Evolutionary conservation across 2,888 invertebrate genomes (phyloP), one percentile per base, ranked within the genome.

Genomic region (Diplolepis rosae): DNA sequence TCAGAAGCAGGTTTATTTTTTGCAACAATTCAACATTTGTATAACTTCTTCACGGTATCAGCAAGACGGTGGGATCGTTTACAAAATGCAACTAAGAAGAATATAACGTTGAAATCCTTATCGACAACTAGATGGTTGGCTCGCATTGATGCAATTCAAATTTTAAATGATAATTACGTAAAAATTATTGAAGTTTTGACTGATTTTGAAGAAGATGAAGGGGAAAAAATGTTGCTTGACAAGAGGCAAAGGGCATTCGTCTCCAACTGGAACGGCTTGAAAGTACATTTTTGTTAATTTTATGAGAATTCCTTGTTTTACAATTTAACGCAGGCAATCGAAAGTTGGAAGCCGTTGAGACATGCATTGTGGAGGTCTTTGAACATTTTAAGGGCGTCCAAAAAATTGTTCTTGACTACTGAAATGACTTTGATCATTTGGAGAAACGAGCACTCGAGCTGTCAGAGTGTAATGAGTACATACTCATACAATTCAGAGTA

Each of bases 11-110:
- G 72, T 27, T 45, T 45, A 54, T 80, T 77, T 68, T 79, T 81
- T 71, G 65, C 68, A 52, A 74, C 79, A 28, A 65, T 81, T 35
- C 74, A 83, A 77, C 70, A 75, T 69, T 52, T 83, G 32, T 83
- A 77, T 54, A 77, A 69, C 18, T 80, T 82, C 69, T 75, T 82
- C 68, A 77, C 73, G 69, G 76, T 79, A 48, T 75, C 75, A 9
- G 72, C 66, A 22, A 24, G 52, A 51, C 69, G 72, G 11, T 75
- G 72, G 72, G 65, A 71, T 51, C 27, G 70, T 50, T 32, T 52
- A 70, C 27, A 18, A 18, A 32, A 18, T 50, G 51, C 11, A 45
- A 0, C 61, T 4, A 9, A 52, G 7, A 22, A 65, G 68, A 50
- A 28, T 24, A 48, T 18, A 7, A 30, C 45, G 28, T 22, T 76